A percentile compares a stretch with the other conserved stretches of the same genome.
phyloP scores from a whole-genome alignment of 2,888 invertebrate species.

The Girardia tigrina region DNA sequence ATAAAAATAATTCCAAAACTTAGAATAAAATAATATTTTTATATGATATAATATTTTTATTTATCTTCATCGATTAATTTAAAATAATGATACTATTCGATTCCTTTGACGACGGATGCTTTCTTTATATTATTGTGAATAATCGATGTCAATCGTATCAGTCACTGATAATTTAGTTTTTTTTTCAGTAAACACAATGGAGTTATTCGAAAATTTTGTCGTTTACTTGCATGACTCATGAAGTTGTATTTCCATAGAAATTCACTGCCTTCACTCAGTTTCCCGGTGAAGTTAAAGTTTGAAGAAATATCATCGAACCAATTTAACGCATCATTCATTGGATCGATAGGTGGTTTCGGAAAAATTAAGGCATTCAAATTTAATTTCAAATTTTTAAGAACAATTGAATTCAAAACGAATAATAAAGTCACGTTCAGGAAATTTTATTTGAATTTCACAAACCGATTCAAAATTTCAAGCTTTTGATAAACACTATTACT shows the following conservation, averaged over 20 bases:
- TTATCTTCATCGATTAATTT: slow-evolving; percentile 17
- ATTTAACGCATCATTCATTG: slow-evolving; percentile 27
- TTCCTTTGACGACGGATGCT: slow-evolving; percentile 28
- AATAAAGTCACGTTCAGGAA: too few species aligned
- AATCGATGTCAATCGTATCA: not conserved
- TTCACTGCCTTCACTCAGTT: not conserved
- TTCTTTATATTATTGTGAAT: not conserved
- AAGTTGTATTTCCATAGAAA: slow-evolving; percentile 12
- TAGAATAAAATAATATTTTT: too few species aligned
- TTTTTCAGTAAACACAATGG: slow-evolving; percentile 28
- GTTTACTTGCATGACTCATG: not conserved
- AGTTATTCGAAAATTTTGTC: slow-evolving; percentile 24
- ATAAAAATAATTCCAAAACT: too few species aligned
- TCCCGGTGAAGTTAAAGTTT: not conserved
- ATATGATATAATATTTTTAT: too few species aligned
- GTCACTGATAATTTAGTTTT: not conserved
- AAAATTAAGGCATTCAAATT: not conserved
- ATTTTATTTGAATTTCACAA: too few species aligned
- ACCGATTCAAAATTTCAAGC: too few species aligned
- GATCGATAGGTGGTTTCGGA: not conserved
- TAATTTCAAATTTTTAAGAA: too few species aligned
- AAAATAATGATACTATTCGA: slow-evolving; percentile 25
- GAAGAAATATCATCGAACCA: slow-evolving; percentile 32
- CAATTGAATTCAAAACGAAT: too few species aligned
- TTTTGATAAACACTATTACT: too few species aligned